Conservation (phyloP, 2,113 vertebrate genomes). For the Talpa occidentalis region DNA sequence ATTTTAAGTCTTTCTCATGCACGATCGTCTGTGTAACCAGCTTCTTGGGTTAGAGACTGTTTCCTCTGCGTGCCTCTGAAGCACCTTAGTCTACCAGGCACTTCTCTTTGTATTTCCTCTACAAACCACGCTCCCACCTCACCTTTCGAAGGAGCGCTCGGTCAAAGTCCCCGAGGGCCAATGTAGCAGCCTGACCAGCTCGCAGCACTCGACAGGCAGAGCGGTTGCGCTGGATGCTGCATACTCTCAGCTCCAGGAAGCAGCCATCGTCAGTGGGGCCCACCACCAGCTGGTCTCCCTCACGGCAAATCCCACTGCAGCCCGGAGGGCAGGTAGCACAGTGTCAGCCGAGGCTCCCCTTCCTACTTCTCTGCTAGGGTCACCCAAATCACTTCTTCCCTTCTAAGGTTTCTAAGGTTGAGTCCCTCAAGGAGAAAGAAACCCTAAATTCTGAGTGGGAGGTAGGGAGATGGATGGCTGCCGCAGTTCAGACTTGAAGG, state of each 20-base stretch:
- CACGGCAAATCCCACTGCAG: slow-evolving; percentile 96
- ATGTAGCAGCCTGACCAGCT: slow-evolving; percentile 96
- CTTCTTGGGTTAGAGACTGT: neutral
- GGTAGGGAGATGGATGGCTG: neutral
- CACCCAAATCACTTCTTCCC: neutral
- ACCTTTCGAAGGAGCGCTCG: slow-evolving; percentile 97
- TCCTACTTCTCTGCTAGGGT: neutral
- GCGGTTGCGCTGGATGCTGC: slow-evolving; percentile 98
- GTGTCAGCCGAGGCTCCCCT: slow-evolving; percentile 39
- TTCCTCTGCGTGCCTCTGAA: neutral
- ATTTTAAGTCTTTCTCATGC: neutral
- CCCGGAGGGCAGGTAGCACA: slow-evolving; percentile 67
- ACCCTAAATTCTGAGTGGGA: slow-evolving; percentile 29
- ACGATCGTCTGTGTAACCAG: neutral
- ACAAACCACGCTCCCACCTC: slow-evolving; percentile 68
- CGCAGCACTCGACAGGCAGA: slow-evolving; percentile 95
- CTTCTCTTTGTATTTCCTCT: neutral
- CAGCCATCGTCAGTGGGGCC: slow-evolving; percentile 94
- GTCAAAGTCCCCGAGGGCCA: slow-evolving; percentile 95
- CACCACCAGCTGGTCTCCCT: slow-evolving; percentile 96
- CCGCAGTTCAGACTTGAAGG: neutral
- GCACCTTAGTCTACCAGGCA: neutral
- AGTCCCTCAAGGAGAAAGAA: neutral
- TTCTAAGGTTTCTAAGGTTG: neutral
- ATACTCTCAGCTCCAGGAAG: slow-evolving; percentile 94